A percentile compares a stretch with the other conserved stretches of the same genome.
These are phyloP conservation scores for Synanthedon formicaeformis DNA, from an alignment of 2,888 invertebrate genomes.

Conservation along the genomic window DNA sequence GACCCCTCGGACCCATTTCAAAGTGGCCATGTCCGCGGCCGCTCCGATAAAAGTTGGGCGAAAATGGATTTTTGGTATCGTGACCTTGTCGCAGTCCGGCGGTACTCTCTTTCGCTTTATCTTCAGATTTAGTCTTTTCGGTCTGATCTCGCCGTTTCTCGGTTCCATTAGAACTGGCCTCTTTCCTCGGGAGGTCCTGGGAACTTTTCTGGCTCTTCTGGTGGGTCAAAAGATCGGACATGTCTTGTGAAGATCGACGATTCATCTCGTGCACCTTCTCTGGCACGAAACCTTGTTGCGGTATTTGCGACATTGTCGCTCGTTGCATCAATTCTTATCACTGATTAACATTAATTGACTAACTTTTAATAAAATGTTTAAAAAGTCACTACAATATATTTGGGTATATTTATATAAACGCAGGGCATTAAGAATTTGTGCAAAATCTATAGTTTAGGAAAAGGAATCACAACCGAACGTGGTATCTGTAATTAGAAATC, in stretches of 20 bases:
- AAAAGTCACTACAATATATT: constrained; percentile 18
- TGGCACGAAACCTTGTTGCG: constrained; percentile 53
- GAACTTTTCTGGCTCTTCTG: constrained; percentile 15
- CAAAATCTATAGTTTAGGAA: constrained; percentile 20
- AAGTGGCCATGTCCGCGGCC: constrained; percentile 56
- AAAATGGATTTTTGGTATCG: constrained; percentile 56
- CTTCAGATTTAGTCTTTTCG: constrained; percentile 17
- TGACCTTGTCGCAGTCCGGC: constrained; percentile 28
- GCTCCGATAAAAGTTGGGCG: constrained; percentile 47
- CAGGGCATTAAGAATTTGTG: background rate
- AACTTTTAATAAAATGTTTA: constrained; percentile 17
- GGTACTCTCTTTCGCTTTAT: constrained; percentile 29
- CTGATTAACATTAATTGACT: background rate
- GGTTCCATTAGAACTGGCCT: constrained; percentile 29
- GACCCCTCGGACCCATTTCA: constrained; percentile 61
- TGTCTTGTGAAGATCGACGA: constrained; percentile 51
- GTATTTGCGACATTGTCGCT: constrained; percentile 47
- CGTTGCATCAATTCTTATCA: background rate
- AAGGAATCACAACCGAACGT: constrained; percentile 53
- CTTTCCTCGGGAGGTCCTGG: constrained; percentile 36
- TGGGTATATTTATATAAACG: constrained; percentile 2
- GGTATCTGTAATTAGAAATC: constrained; percentile 18
- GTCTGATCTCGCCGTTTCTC: constrained; percentile 15
- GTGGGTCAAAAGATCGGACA: constrained; percentile 31
- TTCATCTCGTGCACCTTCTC: constrained; percentile 61